Base-by-base conservation (phyloP, 2,888 invertebrate species). In the Onchidella celtica region DNA sequence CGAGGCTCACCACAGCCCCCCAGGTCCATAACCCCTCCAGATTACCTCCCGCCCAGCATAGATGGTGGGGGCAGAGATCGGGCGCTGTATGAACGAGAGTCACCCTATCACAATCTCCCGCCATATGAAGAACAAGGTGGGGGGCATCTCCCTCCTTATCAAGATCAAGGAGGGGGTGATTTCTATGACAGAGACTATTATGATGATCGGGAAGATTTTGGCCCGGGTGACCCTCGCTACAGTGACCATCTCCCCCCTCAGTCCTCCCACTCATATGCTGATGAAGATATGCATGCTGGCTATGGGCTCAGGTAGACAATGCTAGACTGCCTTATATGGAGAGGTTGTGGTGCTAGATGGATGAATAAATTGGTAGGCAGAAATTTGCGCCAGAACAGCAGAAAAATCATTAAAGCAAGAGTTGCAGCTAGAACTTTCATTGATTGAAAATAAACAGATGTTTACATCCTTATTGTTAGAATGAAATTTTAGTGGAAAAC, bases 221-320 rank as follows among this genome's bases (percentile, higher is more conserved):
- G 27, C 24, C 34, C n/a, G 6, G 68, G 65, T 24, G 69, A 78
- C 66, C 70, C 73, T 29, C 73, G 36, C 70, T 63, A 34, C 2
- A 34, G 27, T 47, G 69, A 59, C 61, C 38, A 59, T 57, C 68
- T 85, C 57, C 86, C 86, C 36, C 87, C 88, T n/a, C 75, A 57
- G 6, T 29, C 76, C 34, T 17, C 65, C 21, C 78, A 55, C 38
- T 65, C 57, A 24, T 68, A 79, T 27, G 38, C 59, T 70, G 81
- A 82, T 66, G 79, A 55, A 11, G 79, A 75, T 76, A 24, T 70
- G 70, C 76, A 80, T 80, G 75, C 57, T 65, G 74, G 72, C 79
- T 80, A 63, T 74, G 76, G 76, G 79, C 61, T 68, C 29, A 79
- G 79, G 72, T 79, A 65, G 63, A 66, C 57, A 57, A 24, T 32